Evolutionary conservation across 1,140 invertebrate genomes (phyloP), one percentile per base, ranked within the genome.

Genomic region (Achatina immaculata): DNA sequence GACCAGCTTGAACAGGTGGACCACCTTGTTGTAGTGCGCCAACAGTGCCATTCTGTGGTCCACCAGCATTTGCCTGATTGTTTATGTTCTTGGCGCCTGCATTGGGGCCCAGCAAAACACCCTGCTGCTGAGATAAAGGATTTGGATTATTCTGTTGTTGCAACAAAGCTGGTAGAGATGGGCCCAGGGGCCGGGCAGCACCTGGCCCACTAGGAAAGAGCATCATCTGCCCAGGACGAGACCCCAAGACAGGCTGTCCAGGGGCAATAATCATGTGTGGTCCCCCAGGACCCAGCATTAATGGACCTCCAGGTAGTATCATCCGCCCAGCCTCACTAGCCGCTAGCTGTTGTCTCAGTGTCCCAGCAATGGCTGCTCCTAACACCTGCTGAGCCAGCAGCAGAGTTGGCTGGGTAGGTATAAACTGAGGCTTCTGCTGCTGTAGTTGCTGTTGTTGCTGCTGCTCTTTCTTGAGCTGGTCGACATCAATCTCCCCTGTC

Each of bases 401-500:
- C 24, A 81, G 69, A 42, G 66, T 48, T 9, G 79, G 31, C 71
- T 82, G 78, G 21, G 82, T 69, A 3, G 77, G 51, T 0, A 58
- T 58, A 2, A 71, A 40, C 51, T 72, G 31, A 31, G 58, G 71
- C 31, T 19, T 43, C 31, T 71, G 75, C 65, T 73, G 76, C 58
- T 45, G 42, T 7, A 73, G 68, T 51, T 80, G 68, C 45, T 69
- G 55, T 34, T 66, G 40, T 16, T 72, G 65, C 68, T 80, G 79
- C 43, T 74, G 69, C 28, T 75, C 81, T 36, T 75, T 83, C 78
- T 55, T 76, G n/a, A 80, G 43, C 58, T 79, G 51, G 19, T 83
- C 80, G 43, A 71, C 34, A 40, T 75, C 85, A 36, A 87, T 87
- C 40, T 94, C 94, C 88, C 97, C 96, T 86, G 96, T 96, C 97